Evolutionary conservation across 2,888 invertebrate species (phyloP), one percentile per base, ranked within the genome.

Genomic region (Phymatocera aterrima): DNA sequence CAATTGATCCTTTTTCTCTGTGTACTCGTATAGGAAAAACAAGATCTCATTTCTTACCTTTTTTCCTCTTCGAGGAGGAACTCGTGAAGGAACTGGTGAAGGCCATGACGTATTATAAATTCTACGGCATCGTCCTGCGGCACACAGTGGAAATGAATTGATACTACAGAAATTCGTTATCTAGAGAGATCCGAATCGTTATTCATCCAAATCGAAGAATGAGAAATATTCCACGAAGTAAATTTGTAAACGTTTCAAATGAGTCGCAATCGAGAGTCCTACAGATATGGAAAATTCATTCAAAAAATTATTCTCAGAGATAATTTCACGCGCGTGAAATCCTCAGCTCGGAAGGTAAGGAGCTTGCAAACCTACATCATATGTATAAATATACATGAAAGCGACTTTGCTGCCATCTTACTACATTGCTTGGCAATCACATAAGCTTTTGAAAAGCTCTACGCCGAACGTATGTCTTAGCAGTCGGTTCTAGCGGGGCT

Each of bases 51-150:
- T 60, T 43, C 21, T 78, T 82, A 86, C 89, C 88, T 86, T 85
- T 85, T 85, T 87, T 88, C 80, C 86, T 81, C 82, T 86, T 87
- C 18, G 82, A 84, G 46, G 84, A 82, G 78, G 84, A 79, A 79
- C 81, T 82, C 74, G 83, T 83, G 78, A 84, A 83, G 80, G 87
- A 87, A 82, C 79, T 83, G 79, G 82, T 85, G 80, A 83, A 85
- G 80, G 88, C 87, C 88, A 88, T 88, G 81, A 80, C 82, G 82
- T 82, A 83, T 28, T 48, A 51, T 72, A 21, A 34, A 72, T 51
- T 72, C 85, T 85, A 87, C 86, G 86, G 85, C 85, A 86, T 88
- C 82, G 85, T 85, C 87, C 88, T 88, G 83, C 21, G 87, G 86
- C 80, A 81, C n/a, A 78, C 77, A 61, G 28, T 21, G 51, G 51